A percentile compares a stretch with the other conserved stretches of the same genome.
phyloP scores from a whole-genome alignment of 2,888 invertebrate species.

The Resseliella maxima region DNA sequence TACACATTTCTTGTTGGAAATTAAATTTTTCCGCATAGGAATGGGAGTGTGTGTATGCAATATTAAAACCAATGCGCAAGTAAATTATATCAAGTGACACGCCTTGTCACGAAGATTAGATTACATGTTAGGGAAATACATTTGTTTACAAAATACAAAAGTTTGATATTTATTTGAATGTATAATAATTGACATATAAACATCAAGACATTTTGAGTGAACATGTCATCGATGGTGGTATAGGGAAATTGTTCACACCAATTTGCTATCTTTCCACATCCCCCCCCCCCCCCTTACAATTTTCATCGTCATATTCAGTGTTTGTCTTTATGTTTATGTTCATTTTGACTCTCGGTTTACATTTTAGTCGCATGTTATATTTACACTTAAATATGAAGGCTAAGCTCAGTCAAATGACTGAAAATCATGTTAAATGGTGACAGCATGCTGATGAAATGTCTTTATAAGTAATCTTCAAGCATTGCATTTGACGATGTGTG shows the following conservation, averaged over 20 bases:
- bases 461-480: neutral
- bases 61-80: neutral
- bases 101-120: neutral
- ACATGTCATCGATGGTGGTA: neutral
- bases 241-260: neutral
- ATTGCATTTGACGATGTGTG: neutral
- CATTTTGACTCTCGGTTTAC: neutral
- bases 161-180: conserved; percentile 25
- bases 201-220: conserved; percentile 29
- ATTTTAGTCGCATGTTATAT: neutral
- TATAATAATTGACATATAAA: conserved; percentile 53
- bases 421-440: neutral
- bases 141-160: neutral
- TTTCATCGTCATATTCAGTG: neutral
- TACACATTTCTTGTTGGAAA: neutral
- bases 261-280: too few species aligned
- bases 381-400: neutral
- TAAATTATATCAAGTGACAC: neutral
- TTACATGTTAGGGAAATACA: neutral
- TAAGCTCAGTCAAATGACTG: neutral
- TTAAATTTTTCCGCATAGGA: neutral
- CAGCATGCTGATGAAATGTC: neutral
- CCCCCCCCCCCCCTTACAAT: neutral
- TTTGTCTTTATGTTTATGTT: neutral
- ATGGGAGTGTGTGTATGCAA: neutral